Base-by-base conservation (phyloP, 2,888 invertebrate genomes). In the Labia minor region DNA sequence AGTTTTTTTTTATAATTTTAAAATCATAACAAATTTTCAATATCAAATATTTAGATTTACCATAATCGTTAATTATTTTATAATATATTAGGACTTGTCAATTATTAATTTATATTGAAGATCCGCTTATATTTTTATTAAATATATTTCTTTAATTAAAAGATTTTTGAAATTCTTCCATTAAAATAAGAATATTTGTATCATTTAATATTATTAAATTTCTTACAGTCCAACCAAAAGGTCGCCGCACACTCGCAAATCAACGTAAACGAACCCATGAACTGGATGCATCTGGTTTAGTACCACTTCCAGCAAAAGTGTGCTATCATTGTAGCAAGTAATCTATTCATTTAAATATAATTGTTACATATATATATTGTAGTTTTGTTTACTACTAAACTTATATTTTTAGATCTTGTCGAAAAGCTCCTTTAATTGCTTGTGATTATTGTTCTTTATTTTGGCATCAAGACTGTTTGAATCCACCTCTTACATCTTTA, bases 401-500 rank as follows among this genome's bases (percentile, higher is more conserved):
- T n/a, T 6, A 26, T 26, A 26, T 21, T 67, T 67, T 14, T 73
- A 89, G 86, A 73, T 92, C 92, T 16, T 95, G 95, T 78, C 85
- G 90, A 72, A 81, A 83, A 66, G 92, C 90, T 0, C 90, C 94
- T 0, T 81, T 97, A 71, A 81, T 97, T 64, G 89, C 92, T 70
- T 98, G 97, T 77, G 97, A 97, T 79, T 97, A 90, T 78, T 98
- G 98, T 76, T 88, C 93, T 0, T 79, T 91, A 67, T 84, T 87
- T 72, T 97, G 88, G 76, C 98, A 98, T 77, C 77, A 77, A 80
- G 97, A 98, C 77, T 98, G 98, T 75, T 78, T 97, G 70, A 89
- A 95, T 76, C 96, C 97, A 0, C 97, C 97, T 0, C 79, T 98
- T 66, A 90, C 94, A 0, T 86, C 89, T 0, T 81, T 92, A 70